These are phyloP conservation scores for Melinopterus prodromus DNA, from an alignment of 2,888 invertebrate species.

Conservation along the genomic window DNA sequence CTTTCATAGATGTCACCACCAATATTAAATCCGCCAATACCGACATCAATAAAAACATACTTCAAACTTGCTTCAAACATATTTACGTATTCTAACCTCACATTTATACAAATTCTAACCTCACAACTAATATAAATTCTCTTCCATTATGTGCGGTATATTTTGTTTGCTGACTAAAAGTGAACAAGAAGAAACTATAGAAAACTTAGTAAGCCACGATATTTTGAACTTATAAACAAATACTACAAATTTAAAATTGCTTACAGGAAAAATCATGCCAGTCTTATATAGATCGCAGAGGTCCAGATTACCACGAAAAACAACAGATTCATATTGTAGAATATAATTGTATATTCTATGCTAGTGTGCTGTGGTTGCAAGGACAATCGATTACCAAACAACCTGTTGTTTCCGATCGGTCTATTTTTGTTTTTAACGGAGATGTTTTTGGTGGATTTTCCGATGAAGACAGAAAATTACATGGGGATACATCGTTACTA, in stretches of 20 bases:
- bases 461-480: slow-evolving; percentile 55
- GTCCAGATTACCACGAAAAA: slow-evolving; percentile 29
- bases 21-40: not conserved
- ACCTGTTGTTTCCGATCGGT: slow-evolving; percentile 70
- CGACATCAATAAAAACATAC: not conserved
- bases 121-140: not conserved
- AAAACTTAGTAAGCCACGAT: slow-evolving; percentile 31
- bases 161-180: slow-evolving; percentile 46
- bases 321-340: slow-evolving; percentile 36
- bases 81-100: slow-evolving; percentile 7
- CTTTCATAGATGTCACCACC: not conserved
- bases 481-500: slow-evolving; percentile 66
- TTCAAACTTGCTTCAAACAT: not conserved
- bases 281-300: slow-evolving; percentile 30
- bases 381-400: slow-evolving; percentile 72
- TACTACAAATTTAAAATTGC: slow-evolving; percentile 16
- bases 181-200: slow-evolving; percentile 25
- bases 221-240: not conserved
- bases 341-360: slow-evolving; percentile 54
- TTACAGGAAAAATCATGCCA: slow-evolving; percentile 51
- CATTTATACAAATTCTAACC: slow-evolving; percentile 15
- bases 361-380: slow-evolving; percentile 85
- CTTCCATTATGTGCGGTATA: slow-evolving; percentile 51
- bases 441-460: slow-evolving; percentile 75
- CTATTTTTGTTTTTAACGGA: slow-evolving; percentile 86